phyloP scores from a whole-genome alignment of 2,113 vertebrate genomes.

The Pangasianodon hypophthalmus region DNA sequence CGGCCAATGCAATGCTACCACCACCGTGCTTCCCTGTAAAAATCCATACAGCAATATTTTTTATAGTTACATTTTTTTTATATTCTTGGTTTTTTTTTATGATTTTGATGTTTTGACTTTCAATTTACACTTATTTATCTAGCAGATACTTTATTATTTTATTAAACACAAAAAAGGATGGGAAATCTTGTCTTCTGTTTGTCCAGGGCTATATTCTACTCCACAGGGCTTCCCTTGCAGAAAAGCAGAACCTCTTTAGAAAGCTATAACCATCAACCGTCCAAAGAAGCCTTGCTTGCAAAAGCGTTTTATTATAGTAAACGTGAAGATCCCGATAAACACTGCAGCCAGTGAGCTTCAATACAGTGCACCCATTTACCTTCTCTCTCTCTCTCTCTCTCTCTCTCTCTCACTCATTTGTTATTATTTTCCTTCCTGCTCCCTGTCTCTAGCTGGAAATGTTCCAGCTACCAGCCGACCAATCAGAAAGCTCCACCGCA shows the following conservation, averaged over 20 bases:
- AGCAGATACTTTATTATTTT: too few species aligned
- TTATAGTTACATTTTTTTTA: too few species aligned
- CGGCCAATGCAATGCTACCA: not conserved
- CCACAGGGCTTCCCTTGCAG: not conserved
- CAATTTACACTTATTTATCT: not conserved
- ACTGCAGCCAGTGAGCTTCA: not conserved
- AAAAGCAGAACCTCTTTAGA: not conserved
- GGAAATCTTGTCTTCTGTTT: not conserved
- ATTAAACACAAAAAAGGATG: not conserved
- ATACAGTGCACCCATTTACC: not conserved
- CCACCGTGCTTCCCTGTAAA: not conserved
- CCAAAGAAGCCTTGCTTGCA: not conserved
- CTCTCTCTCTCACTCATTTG: constrained; percentile 44
- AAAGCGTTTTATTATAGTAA: not conserved
- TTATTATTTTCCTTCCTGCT: constrained; percentile 56
- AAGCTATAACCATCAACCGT: not conserved
- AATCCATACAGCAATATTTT: too few species aligned
- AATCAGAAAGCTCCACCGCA: constrained; percentile 65
- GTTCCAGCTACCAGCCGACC: constrained; percentile 59
- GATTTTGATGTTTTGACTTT: too few species aligned
- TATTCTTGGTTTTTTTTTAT: not conserved
- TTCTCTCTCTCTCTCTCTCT: constrained; percentile 26
- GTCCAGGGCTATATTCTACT: not conserved
- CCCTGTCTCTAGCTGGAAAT: constrained; percentile 58
- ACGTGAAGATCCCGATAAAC: not conserved